Evolutionary conservation across 1,140 invertebrate genomes (phyloP).

Genomic region (Stenopsyche tienmushanensis): DNA sequence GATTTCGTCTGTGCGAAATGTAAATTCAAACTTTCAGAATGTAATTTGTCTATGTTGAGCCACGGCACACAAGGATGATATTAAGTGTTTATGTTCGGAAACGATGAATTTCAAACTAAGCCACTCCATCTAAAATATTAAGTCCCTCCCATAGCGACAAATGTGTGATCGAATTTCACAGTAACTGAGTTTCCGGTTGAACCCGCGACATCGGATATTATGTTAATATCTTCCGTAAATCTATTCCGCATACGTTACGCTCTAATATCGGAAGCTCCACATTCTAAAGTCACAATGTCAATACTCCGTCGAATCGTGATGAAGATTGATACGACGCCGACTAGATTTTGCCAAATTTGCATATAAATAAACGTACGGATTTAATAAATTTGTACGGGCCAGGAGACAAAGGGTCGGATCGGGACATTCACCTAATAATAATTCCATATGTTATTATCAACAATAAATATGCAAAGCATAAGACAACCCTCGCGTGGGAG

Average conservation of each 20-base stretch:
- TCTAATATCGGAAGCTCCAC: neutral
- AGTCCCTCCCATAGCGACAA: no score
- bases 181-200: neutral
- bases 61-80: no score
- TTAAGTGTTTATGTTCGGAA: no score
- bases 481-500: slow-evolving; percentile 11
- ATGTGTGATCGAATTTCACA: neutral
- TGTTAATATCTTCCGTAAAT: neutral
- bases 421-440: neutral
- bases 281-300: neutral
- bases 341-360: neutral
- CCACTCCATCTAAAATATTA: no score
- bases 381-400: neutral
- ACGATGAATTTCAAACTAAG: no score
- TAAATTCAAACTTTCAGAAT: no score
- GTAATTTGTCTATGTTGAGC: no score
- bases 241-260: neutral
- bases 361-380: slow-evolving; percentile 12
- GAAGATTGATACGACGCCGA: neutral
- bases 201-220: neutral
- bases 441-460: slow-evolving; percentile 21
- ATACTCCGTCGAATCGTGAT: no score
- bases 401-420: neutral
- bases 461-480: slow-evolving; percentile 26
- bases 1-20: no score